Conservation (phyloP, 2,888 invertebrate species). For the Venustoraphidia nigricollis region DNA sequence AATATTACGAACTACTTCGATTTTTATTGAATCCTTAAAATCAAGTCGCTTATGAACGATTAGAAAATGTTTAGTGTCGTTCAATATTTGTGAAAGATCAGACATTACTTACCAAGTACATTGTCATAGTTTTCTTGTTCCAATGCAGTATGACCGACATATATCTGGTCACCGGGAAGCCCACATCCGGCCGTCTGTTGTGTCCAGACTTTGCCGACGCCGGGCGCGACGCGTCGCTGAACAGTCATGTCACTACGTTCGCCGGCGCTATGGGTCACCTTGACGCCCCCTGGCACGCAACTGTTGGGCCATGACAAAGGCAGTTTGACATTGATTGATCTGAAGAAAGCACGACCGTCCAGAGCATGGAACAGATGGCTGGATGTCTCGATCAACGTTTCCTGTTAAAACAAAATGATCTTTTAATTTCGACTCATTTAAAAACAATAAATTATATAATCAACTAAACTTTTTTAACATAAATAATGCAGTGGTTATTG, state of each 20-base stretch:
- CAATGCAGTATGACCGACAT: conserved; percentile 29
- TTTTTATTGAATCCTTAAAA: too few species aligned
- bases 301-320: conserved; percentile 41
- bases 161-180: conserved; percentile 39
- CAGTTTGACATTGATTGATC: conserved; percentile 39
- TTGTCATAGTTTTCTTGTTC: neutral
- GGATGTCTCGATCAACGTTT: conserved; percentile 36
- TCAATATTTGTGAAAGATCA: too few species aligned
- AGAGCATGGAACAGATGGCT: conserved; percentile 38
- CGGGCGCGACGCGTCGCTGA: conserved; percentile 33
- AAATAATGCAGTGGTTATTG: too few species aligned
- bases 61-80: too few species aligned
- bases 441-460: too few species aligned
- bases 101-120: neutral
- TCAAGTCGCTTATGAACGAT: too few species aligned
- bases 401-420: conserved; percentile 26
- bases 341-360: conserved; percentile 37
- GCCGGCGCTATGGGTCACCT: conserved; percentile 30
- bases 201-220: conserved; percentile 38
- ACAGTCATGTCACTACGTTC: conserved; percentile 36
- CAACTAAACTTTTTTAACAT: too few species aligned
- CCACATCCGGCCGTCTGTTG: conserved; percentile 45
- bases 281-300: conserved; percentile 25
- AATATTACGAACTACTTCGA: too few species aligned
- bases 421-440: too few species aligned